Evolutionary conservation across 2,888 invertebrate genomes (phyloP).

Genomic region (Euclidia mi): DNA sequence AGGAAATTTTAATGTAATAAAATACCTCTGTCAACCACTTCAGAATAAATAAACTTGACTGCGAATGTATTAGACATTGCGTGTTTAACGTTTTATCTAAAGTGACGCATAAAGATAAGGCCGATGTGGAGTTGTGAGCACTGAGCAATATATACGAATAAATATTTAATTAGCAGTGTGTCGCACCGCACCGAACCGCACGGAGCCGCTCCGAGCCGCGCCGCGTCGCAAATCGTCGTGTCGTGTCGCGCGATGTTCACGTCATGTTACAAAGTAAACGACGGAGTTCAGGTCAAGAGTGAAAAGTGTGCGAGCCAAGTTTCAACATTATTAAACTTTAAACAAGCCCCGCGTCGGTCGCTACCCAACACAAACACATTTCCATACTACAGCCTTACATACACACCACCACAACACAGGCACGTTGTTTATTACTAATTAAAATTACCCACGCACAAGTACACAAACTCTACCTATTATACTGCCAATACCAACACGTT

Average conservation of each 20-base stretch:
- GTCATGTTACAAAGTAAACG: slow-evolving; percentile 11
- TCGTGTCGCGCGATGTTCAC: slow-evolving; percentile 6
- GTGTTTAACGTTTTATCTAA: too few relatives aligned
- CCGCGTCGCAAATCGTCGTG: too few relatives aligned
- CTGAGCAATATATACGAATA: not conserved
- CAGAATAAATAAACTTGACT: not conserved
- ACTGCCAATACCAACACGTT: slow-evolving; percentile 5
- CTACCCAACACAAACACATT: not conserved
- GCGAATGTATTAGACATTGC: too few relatives aligned
- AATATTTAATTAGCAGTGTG: slow-evolving; percentile 5
- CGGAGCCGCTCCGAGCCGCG: not conserved
- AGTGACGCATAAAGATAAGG: too few relatives aligned
- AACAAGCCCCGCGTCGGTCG: slow-evolving; percentile 14
- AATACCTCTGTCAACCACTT: too few relatives aligned
- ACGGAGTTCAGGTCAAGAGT: slow-evolving; percentile 12
- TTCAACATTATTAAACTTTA: slow-evolving; percentile 31
- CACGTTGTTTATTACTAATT: too few relatives aligned
- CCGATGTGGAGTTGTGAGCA: not conserved
- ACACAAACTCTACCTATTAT: not conserved
- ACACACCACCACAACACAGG: too few relatives aligned
- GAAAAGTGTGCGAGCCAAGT: slow-evolving; percentile 27
- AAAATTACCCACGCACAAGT: not conserved
- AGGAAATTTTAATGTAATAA: not conserved
- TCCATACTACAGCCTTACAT: too few relatives aligned
- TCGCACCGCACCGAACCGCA: not conserved